These are phyloP conservation scores for Lepilemur septentrionalis DNA, from an alignment of 2,797 vertebrate species.

Conservation along the genomic window DNA sequence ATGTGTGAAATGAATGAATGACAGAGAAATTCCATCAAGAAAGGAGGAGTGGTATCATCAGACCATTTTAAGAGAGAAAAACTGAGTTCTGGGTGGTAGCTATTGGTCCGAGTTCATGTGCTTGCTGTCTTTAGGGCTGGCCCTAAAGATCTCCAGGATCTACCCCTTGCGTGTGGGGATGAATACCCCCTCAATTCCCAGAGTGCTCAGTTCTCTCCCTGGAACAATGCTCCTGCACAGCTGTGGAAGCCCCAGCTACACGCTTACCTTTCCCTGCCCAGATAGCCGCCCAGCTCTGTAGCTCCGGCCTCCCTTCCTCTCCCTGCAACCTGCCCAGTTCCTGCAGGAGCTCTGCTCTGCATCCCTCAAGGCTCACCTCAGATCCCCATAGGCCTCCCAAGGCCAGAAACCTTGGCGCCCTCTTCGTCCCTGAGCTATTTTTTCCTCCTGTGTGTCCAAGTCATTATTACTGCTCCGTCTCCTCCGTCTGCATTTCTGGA, in stretches of 20 bases:
- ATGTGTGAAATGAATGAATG: not conserved
- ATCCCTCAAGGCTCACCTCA: conserved; percentile 49
- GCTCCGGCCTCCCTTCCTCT: not conserved
- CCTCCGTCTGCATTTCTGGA: conserved; percentile 75
- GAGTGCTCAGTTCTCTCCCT: not conserved
- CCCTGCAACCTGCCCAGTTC: not conserved
- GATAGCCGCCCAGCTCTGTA: not conserved
- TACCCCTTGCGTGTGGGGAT: not conserved
- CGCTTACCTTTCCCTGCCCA: not conserved
- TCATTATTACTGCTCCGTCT: conserved; percentile 75
- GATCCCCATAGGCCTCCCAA: conserved; percentile 36
- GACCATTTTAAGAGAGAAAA: conserved; percentile 38
- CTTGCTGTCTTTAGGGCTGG: not conserved
- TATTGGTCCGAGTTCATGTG: not conserved
- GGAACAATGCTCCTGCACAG: not conserved
- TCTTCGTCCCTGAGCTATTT: conserved; percentile 75
- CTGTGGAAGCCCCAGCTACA: not conserved
- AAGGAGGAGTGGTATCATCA: not conserved
- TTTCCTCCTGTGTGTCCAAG: conserved; percentile 78
- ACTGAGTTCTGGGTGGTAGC: not conserved
- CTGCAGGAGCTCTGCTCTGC: not conserved
- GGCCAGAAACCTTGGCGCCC: conserved; percentile 72
- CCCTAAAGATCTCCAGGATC: not conserved
- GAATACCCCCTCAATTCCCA: not conserved
- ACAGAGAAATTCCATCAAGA: not conserved